Evolutionary conservation across 53 echinoderm and acorn worm genomes (phyloP).

Genomic region (Paracentrotus lividus): DNA sequence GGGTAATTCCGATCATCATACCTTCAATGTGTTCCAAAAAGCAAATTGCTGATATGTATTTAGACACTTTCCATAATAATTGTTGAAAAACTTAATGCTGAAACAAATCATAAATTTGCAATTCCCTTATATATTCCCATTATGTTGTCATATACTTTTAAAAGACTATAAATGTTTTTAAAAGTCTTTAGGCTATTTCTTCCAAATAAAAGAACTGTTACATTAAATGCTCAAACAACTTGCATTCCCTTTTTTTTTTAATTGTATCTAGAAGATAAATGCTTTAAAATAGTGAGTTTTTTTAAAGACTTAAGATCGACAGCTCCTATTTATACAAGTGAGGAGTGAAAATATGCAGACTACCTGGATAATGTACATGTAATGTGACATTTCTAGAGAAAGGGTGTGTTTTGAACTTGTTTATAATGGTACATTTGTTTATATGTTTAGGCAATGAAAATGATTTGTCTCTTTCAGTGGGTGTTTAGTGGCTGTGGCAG

Average conservation of each 20-base stretch:
- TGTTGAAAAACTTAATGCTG: not conserved
- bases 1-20: not conserved
- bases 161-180: not conserved
- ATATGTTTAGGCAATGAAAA: conserved; percentile 27
- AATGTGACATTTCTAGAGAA: conserved; percentile 24
- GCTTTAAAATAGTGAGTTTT: not conserved
- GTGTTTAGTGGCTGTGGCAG: conserved; percentile 34
- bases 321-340: not conserved
- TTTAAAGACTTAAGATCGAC: not conserved
- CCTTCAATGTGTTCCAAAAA: not conserved
- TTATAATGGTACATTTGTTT: conserved; percentile 31
- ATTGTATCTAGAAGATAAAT: not conserved
- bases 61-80: not conserved
- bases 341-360: conserved; percentile 11
- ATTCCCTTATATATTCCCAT: not conserved
- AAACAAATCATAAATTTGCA: not conserved
- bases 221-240: too few relatives aligned
- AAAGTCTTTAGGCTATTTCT: not conserved
- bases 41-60: not conserved
- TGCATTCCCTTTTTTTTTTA: not conserved
- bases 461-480: conserved; percentile 50
- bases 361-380: not conserved
- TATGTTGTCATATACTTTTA: not conserved
- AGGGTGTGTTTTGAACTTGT: conserved; percentile 35
- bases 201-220: not conserved